These are phyloP conservation scores for Ctena decussata DNA, from an alignment of 2,888 invertebrate genomes.

Conservation along the genomic window DNA sequence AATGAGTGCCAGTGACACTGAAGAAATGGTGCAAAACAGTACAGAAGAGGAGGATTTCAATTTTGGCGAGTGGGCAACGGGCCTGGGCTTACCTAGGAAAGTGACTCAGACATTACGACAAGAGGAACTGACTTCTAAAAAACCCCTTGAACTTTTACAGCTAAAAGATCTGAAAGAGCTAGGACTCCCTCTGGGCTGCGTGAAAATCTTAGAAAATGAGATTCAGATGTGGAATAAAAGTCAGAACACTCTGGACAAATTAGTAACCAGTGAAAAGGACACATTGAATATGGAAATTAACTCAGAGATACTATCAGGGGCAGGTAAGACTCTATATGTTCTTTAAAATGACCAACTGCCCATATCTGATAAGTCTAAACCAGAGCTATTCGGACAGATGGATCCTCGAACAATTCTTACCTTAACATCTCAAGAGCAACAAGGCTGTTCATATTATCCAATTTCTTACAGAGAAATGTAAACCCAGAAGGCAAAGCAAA, in stretches of 20 bases:
- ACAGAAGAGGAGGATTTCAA: no score
- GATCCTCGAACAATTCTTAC: background rate
- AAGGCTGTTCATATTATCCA: no score
- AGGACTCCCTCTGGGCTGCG: background rate
- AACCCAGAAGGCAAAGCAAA: constrained; percentile 33
- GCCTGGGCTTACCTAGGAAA: background rate
- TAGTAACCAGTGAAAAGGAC: background rate
- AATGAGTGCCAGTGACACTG: background rate
- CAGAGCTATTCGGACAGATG: background rate
- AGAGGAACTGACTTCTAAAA: no score
- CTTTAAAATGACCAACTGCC: background rate
- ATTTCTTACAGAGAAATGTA: constrained; percentile 32
- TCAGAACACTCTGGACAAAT: background rate
- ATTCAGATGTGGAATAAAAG: background rate
- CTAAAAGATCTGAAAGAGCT: background rate
- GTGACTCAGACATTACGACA: background rate
- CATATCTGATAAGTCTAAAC: background rate
- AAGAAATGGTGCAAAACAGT: background rate
- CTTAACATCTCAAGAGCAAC: background rate
- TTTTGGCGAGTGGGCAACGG: background rate
- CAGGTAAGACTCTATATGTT: background rate
- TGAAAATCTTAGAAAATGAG: no score
- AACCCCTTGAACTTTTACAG: background rate
- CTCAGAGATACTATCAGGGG: background rate
- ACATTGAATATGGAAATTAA: background rate